Conservation (phyloP, 2,797 vertebrate species). For the Balearica regulorum region DNA sequence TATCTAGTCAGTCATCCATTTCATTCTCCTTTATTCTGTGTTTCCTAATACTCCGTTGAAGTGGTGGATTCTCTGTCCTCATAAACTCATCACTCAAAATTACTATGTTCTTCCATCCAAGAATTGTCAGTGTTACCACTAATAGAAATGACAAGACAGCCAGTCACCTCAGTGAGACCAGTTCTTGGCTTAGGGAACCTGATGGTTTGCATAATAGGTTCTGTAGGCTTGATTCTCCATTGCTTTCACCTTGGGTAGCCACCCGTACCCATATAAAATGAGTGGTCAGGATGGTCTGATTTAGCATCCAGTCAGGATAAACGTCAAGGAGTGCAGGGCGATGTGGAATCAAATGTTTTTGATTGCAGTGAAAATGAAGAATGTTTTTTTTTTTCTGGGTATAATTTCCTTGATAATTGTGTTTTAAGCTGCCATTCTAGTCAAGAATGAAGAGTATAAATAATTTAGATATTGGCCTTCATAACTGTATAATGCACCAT, state of each 20-base stretch:
- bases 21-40: neutral
- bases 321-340: neutral
- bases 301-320: neutral
- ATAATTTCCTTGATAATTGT: neutral
- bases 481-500: neutral
- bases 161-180: neutral
- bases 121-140: neutral
- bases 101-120: neutral
- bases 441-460: neutral
- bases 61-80: neutral
- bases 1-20: neutral
- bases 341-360: neutral
- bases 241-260: neutral
- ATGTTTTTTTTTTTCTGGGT: neutral
- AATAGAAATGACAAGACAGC: neutral
- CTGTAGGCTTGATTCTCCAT: neutral
- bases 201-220: neutral
- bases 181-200: neutral
- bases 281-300: neutral
- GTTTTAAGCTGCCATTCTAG: neutral
- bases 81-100: neutral
- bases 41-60: neutral
- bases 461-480: neutral
- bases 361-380: neutral
- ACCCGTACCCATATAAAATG: neutral